Evolutionary conservation across 92 coral and sea anemone species (phyloP).

Genomic region (Bergia sp.): DNA sequence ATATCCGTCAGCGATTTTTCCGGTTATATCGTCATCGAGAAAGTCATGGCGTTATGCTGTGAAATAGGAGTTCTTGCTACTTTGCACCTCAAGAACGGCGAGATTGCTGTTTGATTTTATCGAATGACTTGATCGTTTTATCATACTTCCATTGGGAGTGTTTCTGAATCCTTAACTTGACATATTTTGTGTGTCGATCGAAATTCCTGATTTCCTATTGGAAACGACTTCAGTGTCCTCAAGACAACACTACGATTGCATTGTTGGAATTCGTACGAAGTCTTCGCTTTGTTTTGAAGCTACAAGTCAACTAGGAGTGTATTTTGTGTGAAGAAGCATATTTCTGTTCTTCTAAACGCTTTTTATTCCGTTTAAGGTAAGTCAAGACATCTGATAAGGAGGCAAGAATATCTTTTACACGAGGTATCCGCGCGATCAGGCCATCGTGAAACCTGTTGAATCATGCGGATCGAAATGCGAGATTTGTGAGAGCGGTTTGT

Average conservation of each 20-base stretch:
- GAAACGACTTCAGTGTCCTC: conserved; percentile 84
- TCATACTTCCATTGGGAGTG: conserved; percentile 99
- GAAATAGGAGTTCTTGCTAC: conserved; percentile 26
- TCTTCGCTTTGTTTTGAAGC: conserved; percentile 91
- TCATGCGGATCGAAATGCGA: conserved; percentile 48
- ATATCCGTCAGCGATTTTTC: conserved; percentile 50
- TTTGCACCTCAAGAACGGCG: neutral
- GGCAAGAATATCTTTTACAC: conserved; percentile 29
- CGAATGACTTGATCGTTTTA: conserved; percentile 81
- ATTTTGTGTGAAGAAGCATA: conserved; percentile 79
- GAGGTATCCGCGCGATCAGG: conserved; percentile 43
- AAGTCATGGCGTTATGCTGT: conserved; percentile 50
- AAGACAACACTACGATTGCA: conserved; percentile 62
- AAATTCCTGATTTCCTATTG: conserved; percentile 83
- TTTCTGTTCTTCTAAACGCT: conserved; percentile 68
- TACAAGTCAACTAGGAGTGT: conserved; percentile 66
- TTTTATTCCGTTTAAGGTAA: conserved; percentile 82
- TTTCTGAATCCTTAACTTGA: conserved; percentile 63
- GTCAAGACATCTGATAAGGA: conserved; percentile 9
- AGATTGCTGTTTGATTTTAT: conserved; percentile 20
- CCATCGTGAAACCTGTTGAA: conserved; percentile 46
- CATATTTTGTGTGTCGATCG: conserved; percentile 92
- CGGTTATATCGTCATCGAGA: conserved; percentile 52
- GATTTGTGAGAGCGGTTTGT: conserved; percentile 22
- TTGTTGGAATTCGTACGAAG: conserved; percentile 69